phyloP scores from a whole-genome alignment of 2,113 vertebrate genomes.

The Pica pica region DNA sequence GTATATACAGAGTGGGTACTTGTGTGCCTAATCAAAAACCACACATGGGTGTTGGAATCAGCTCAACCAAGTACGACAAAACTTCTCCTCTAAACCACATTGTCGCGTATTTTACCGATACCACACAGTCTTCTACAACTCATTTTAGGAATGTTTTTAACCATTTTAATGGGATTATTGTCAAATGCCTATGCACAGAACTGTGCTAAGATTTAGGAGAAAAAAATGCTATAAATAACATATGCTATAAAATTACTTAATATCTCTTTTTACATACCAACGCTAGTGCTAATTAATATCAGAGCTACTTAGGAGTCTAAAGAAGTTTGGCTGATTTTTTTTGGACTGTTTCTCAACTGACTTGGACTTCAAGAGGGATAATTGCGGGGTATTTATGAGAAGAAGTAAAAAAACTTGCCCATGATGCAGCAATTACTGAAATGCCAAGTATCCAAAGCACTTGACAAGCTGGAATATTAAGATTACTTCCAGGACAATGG shows the following conservation, averaged over 20 bases:
- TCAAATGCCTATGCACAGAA: not conserved
- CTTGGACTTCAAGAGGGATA: not conserved
- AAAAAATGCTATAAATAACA: not conserved
- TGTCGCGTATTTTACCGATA: not conserved
- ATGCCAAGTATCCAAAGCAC: not conserved
- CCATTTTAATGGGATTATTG: not conserved
- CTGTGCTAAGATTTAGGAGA: not conserved
- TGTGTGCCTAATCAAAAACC: not conserved
- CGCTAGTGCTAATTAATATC: not conserved
- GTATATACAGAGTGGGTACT: not conserved
- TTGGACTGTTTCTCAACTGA: not conserved
- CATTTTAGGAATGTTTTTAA: not conserved
- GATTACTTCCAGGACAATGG: not conserved
- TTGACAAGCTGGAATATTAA: not conserved
- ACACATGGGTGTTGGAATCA: not conserved
- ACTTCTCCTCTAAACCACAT: not conserved
- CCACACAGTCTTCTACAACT: not conserved
- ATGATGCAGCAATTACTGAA: not conserved
- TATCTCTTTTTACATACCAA: not conserved
- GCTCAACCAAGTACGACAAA: not conserved
- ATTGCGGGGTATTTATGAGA: not conserved
- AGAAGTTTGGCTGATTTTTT: not conserved
- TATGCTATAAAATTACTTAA: not conserved
- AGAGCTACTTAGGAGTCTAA: not conserved
- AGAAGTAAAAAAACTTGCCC: not conserved